Base-by-base conservation (phyloP, 64 coral and sea anemone species). In the Porites lutea region DNA sequence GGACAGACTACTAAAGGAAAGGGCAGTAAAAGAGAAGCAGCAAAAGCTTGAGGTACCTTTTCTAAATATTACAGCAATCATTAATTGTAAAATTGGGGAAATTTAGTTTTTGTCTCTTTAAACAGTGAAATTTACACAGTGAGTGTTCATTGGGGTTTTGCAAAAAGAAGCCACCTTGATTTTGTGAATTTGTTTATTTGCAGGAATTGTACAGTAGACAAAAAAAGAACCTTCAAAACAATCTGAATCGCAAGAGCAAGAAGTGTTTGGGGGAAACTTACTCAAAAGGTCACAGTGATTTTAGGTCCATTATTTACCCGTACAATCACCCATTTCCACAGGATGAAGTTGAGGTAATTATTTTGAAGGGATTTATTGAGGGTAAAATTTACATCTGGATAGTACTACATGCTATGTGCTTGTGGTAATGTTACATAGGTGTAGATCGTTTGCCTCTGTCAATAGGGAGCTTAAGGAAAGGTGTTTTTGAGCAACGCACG, bases 161-260 rank as follows among this genome's bases (percentile, higher is more conserved):
- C 46, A 37, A 37, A 37, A 37, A 37, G 27, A 37, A 37, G 27
- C 27, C 27, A 37, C 27, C 27, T 37, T 37, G 27, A 37, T 37
- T 37, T 37, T 37, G 27, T 37, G 27, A 37, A 37, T 37, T 37
- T 37, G 27, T 9, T 63, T 83, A n/a, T 90, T 23, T 85, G 2
- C 79, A 97, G 95, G 88, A 93, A 6, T 77, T 99, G 62, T 99
- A 99, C 51, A 90, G 77, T 58, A 96, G 90, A 58, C 97, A 99
- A 63, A 99, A 92, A 79, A 99, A 89, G 69, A 94, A 82, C 71
- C 77, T 99, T 22, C 79, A 67, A 65, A 77, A 65, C 50, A 91
- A 91, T 76, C 78, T 97, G 22, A 75, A 88, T 73, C 72, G 66
- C 52, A 97, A 91, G 59, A 79, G 81, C n/a, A 90, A 90, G 86